Conservation (phyloP, 2,888 invertebrate species). For the Dugesia japonica region DNA sequence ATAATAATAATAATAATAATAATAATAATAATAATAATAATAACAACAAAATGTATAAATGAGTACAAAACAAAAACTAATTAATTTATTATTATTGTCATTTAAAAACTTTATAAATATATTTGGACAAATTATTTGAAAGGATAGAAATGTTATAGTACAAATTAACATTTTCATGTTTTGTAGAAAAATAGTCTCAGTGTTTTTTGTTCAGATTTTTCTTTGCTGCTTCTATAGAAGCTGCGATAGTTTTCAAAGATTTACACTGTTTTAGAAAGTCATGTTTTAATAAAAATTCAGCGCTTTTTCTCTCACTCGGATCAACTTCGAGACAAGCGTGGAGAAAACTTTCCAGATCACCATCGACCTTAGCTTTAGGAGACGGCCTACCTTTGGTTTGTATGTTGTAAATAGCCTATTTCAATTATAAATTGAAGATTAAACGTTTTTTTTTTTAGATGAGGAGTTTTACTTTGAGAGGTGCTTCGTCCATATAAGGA, state of each 20-base stretch:
- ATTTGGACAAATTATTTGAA: background rate
- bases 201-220: conserved; percentile 25
- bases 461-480: conserved; percentile 53
- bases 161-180: background rate
- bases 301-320: conserved; percentile 70
- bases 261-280: conserved; percentile 29
- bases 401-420: conserved; percentile 67
- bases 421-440: no score
- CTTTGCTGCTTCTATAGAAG: conserved; percentile 21
- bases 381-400: conserved; percentile 74
- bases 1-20: no score
- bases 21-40: no score
- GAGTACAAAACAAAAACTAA: no score
- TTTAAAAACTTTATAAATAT: background rate
- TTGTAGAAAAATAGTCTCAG: background rate
- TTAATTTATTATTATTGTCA: no score
- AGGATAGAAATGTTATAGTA: background rate
- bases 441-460: background rate
- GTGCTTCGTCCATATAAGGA: conserved; percentile 77
- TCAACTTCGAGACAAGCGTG: conserved; percentile 72
- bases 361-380: conserved; percentile 60
- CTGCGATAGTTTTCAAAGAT: background rate
- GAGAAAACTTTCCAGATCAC: conserved; percentile 53
- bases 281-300: conserved; percentile 64
- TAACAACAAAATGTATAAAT: no score